Base-by-base conservation (phyloP, 2,888 invertebrate genomes). In the Aleiodes alternator region DNA sequence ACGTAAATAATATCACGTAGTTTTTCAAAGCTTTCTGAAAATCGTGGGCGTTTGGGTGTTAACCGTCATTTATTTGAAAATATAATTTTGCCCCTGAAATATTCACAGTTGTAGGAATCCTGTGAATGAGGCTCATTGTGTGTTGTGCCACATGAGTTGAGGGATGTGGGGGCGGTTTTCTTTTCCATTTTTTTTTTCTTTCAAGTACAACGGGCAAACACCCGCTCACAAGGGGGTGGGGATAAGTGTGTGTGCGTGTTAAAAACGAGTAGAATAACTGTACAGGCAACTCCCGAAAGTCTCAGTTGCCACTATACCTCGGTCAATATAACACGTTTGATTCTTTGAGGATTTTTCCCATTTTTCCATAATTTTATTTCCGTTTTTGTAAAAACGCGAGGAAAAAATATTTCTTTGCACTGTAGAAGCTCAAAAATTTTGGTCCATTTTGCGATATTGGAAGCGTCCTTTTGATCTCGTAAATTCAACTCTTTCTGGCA, bases 191-290 rank as follows among this genome's bases (percentile, higher is more conserved):
- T 31, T 43, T 31, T 59, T 59, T 16, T 48, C 34, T 64, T 48
- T 64, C 48, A 38, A 43, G 69, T 43, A 43, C 43, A 43, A 43
- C 76, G 79, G 72, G 77, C 78, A 78, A 78, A 79, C 75, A 75
- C 66, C 64, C 64, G 74, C 73, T 72, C 66, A 8, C 43, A 43
- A 43, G 43, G 51, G 53, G 75, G 75, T 59, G 68, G 76, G 71
- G 76, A 66, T 61, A 70, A 61, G 70, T 71, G 69, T 57, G 59
- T 31, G 56, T 72, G 51, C 61, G 69, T 68, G 66, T 78, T 81
- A 77, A 43, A 43, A 79, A 79, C 72, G 59, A 69, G 76, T 77
- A n/a, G 80, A 80, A 85, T 81, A 81, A 77, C 74, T 53, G 81
- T 75, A 77, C 78, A 78, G 64, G 75, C 66, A 43, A 59, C 72